Base-by-base conservation (phyloP, 2,888 invertebrate species). In the Diarsia rubi region DNA sequence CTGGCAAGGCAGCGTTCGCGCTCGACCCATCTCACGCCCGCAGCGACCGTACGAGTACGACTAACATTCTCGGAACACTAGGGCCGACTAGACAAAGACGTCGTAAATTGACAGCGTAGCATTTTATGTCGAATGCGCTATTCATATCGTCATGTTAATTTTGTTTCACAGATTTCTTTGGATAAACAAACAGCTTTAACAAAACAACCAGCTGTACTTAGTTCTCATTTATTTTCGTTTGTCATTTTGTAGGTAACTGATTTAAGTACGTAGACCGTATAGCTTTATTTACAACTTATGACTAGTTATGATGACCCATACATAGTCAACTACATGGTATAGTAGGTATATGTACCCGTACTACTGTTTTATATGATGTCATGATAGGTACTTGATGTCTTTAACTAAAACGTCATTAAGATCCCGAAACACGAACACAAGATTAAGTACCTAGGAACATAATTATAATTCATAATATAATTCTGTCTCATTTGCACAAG, bases 1-100 rank as follows among this genome's bases (percentile, higher is more conserved):
- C 57, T 70, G 42, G 67, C 42, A 60, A 67, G 81, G 60, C 69
- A 69, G 59, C 2, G 64, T 49, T 54, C 69, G 63, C 71, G 52
- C 73, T 78, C 72, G 78, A 60, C 54, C 59, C 67, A 67, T 75
- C 69, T 45, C 27, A 57, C 31, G 47, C 65, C 37, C 24, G 59
- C 16, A 60, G 37, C n/a, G 42, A 71, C 14, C 12, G 37, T 45
- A 67, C 11, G 5, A 31, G 31, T 27, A 44, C 42, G 44, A 69
- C 69, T 37, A 11, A 47, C 44, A 44, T 79, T 83, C 64, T 68
- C 24, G 37, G 54, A 79, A 73, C 49, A 31, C 52, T 42, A 60
- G 44, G 37, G 31, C 54, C 49, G 66, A 54, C 64, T 68, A 70
- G 52, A 64, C 60, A 70, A 82, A 79, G 66, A 31, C 37, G 59